Percentiles rank a stretch among this genome's conserved stretches.
Evolutionary conservation across 2,113 vertebrate genomes (phyloP).

Genomic region (Anguilla rostrata): DNA sequence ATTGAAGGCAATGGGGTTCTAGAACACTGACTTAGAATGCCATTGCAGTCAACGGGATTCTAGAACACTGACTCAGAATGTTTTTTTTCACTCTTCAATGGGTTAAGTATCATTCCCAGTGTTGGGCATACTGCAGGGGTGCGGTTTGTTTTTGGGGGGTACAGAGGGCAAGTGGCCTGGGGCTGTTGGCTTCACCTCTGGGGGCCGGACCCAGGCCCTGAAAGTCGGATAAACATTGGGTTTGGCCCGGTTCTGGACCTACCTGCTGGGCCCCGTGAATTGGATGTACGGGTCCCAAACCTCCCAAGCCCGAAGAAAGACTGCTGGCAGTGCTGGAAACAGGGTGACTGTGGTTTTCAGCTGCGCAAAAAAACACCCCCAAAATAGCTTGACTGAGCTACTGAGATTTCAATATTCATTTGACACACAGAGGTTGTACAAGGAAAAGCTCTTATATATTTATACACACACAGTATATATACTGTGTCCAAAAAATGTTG

Average conservation of each 20-base stretch:
- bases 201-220: neutral
- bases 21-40: too few species aligned
- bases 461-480: neutral
- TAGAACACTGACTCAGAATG: too few species aligned
- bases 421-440: neutral
- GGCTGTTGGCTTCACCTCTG: neutral
- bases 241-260: slow-evolving; percentile 3
- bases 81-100: too few species aligned
- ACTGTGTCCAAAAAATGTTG: neutral
- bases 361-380: neutral
- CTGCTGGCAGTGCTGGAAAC: neutral
- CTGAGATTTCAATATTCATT: neutral
- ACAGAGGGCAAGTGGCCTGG: neutral
- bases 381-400: neutral
- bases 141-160: neutral
- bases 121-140: neutral
- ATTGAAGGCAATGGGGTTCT: too few species aligned
- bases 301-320: neutral
- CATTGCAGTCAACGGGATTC: too few species aligned
- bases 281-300: neutral
- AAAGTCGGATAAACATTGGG: slow-evolving; percentile 16
- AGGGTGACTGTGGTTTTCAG: slow-evolving; percentile 10
- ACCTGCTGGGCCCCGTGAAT: neutral
- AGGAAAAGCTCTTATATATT: neutral
- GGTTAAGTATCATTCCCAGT: neutral